These are phyloP conservation scores for Sesia apiformis DNA, from an alignment of 2,888 invertebrate species.

Conservation along the genomic window DNA sequence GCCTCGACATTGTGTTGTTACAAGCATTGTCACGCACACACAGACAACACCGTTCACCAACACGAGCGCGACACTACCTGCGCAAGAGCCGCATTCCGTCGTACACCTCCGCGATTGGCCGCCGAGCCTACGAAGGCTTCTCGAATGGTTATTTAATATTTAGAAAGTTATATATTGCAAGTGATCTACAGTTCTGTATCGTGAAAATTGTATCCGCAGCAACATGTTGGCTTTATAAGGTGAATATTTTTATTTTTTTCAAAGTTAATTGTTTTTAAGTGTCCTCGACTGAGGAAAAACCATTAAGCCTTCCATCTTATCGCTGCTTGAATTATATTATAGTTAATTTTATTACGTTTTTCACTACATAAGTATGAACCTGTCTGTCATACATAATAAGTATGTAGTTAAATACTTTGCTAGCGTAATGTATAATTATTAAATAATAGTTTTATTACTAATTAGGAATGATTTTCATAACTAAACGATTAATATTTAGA, in stretches of 20 bases:
- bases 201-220: neutral
- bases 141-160: constrained; percentile 21
- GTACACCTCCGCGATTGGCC: constrained; percentile 56
- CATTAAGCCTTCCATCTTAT: constrained; percentile 10
- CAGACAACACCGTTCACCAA: constrained; percentile 23
- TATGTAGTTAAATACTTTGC: neutral
- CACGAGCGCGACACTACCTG: constrained; percentile 42
- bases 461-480: neutral
- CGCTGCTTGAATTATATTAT: constrained; percentile 9
- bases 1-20: too few species aligned
- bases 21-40: constrained; percentile 26
- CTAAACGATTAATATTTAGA: neutral
- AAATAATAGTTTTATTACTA: neutral
- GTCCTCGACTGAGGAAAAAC: constrained; percentile 6
- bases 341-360: constrained; percentile 5
- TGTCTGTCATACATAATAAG: neutral
- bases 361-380: neutral
- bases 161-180: constrained; percentile 50
- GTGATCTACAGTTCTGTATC: constrained; percentile 2
- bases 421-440: neutral
- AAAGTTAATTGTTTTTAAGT: constrained; percentile 15
- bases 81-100: constrained; percentile 69
- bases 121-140: constrained; percentile 54
- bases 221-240: constrained; percentile 11
- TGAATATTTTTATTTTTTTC: constrained; percentile 10